Evolutionary conservation across 1,140 invertebrate genomes (phyloP).

Genomic region (Acyrthosiphon pisum): DNA sequence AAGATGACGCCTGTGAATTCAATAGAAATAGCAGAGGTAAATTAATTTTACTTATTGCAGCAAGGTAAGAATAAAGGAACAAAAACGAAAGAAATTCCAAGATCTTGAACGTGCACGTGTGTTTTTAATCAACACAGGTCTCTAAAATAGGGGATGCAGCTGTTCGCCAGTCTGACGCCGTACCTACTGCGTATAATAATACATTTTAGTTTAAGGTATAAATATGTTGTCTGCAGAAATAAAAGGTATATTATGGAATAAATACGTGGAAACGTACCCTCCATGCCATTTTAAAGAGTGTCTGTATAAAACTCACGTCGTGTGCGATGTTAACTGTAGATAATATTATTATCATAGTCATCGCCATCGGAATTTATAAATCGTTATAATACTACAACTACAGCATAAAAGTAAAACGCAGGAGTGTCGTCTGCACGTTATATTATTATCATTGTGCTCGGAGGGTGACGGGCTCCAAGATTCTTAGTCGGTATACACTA

Average conservation of each 20-base stretch:
- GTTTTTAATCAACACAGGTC: neutral
- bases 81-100: neutral
- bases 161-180: neutral
- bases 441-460: neutral
- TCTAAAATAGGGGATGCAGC: neutral
- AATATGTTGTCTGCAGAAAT: neutral
- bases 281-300: neutral
- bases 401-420: neutral
- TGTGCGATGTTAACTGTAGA: neutral
- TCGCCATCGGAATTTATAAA: neutral
- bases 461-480: no score
- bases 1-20: neutral
- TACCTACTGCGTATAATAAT: neutral
- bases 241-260: no score
- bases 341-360: neutral
- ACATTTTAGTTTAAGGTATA: accelerated
- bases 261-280: no score
- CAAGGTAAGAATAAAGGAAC: no score
- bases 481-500: no score
- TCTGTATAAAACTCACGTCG: neutral
- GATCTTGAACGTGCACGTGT: no score
- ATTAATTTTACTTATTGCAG: no score
- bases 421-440: neutral
- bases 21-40: no score
- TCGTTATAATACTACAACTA: neutral